Conservation (phyloP, 2,113 vertebrate species). For the Stigmatopora nigra region DNA sequence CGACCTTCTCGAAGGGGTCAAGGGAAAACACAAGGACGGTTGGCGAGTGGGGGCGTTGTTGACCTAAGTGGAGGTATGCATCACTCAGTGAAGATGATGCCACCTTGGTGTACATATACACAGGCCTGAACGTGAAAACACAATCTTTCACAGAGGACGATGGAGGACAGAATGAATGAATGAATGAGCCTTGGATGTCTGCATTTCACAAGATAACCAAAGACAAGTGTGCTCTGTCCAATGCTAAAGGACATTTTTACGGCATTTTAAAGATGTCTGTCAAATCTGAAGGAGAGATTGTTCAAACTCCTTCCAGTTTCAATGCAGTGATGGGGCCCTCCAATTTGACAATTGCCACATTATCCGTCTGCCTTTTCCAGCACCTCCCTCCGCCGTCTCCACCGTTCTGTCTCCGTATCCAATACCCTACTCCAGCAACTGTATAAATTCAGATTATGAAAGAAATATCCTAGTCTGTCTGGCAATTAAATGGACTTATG, state of each 20-base stretch:
- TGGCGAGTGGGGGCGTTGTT: constrained; percentile 9
- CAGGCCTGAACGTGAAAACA: constrained; percentile 16
- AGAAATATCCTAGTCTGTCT: constrained; percentile 86
- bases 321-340: constrained; percentile 44
- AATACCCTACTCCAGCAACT: constrained; percentile 52
- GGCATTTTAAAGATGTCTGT: constrained; percentile 35
- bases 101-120: constrained; percentile 34
- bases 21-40: constrained; percentile 56
- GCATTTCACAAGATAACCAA: constrained; percentile 53
- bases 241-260: constrained; percentile 43
- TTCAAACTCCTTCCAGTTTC: constrained; percentile 41
- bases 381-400: constrained; percentile 15
- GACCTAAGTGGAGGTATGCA: constrained; percentile 51
- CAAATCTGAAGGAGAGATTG: constrained; percentile 45
- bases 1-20: constrained; percentile 60
- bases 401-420: constrained; percentile 43
- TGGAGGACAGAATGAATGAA: constrained; percentile 7
- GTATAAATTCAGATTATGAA: constrained; percentile 71
- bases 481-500: constrained; percentile 83
- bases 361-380: constrained; percentile 31
- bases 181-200: constrained; percentile 27
- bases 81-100: constrained; percentile 54
- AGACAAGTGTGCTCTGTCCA: constrained; percentile 55
- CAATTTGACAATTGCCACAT: constrained; percentile 47
- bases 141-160: neutral